Conservation (phyloP, 1,140 invertebrate genomes). For the Pogonomyrmex californicus region DNA sequence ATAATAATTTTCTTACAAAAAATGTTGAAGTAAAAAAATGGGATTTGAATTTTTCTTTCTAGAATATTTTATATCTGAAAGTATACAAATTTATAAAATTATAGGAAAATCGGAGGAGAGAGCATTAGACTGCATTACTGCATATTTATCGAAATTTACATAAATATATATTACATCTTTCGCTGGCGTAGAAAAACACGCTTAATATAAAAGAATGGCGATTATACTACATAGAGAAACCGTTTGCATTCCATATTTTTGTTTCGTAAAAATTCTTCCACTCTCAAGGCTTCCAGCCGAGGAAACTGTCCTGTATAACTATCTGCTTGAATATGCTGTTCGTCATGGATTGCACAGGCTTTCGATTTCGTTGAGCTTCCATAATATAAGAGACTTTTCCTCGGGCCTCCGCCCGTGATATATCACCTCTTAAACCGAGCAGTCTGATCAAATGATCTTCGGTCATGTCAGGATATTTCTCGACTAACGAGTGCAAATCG, state of each 20-base stretch:
- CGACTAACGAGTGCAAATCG: slow-evolving; percentile 95
- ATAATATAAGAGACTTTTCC: slow-evolving; percentile 93
- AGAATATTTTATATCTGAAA: too few species aligned
- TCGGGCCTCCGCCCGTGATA: slow-evolving; percentile 93
- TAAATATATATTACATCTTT: slow-evolving; percentile 23
- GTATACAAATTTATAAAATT: too few species aligned
- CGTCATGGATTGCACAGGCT: slow-evolving; percentile 78
- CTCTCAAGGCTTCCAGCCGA: slow-evolving; percentile 85
- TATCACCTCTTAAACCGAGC: slow-evolving; percentile 94
- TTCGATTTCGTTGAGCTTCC: slow-evolving; percentile 87
- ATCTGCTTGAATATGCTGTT: slow-evolving; percentile 88
- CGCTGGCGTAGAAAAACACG: not conserved
- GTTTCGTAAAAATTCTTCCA: slow-evolving; percentile 35
- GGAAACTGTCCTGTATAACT: slow-evolving; percentile 85
- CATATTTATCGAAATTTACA: not conserved
- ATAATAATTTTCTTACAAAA: too few species aligned
- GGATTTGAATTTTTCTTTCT: too few species aligned
- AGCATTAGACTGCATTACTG: too few species aligned
- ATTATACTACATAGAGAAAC: not conserved
- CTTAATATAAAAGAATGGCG: not conserved
- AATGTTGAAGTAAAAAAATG: too few species aligned
- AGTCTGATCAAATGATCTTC: slow-evolving; percentile 95
- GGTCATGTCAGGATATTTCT: slow-evolving; percentile 96
- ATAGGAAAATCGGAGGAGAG: too few species aligned
- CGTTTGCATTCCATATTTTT: slow-evolving; percentile 16